Base-by-base conservation (phyloP, 2,888 invertebrate genomes). In the Notodonta dromedarius region DNA sequence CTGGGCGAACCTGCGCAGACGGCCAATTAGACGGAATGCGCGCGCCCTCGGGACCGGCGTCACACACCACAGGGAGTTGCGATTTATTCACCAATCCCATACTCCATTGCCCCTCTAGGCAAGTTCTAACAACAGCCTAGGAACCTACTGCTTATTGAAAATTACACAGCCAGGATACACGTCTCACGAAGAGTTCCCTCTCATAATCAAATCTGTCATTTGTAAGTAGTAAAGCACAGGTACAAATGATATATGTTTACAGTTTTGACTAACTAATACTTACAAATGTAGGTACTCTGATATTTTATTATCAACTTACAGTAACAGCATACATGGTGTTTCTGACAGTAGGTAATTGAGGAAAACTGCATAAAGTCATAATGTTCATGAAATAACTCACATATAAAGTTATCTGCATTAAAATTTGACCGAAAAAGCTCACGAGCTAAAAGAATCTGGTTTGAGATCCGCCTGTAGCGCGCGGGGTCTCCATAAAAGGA, bases 11-110 rank as follows among this genome's bases (percentile, higher is more conserved):
- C 71, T 77, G 84, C 79, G 80, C 87, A 84, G 86, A 84, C 87
- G 77, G 85, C 91, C 92, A 93, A 93, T 93, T 93, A 93, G 91
- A 89, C 81, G 90, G 91, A 91, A 91, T 91, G 90, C 80, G 82
- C 82, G 82, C 35, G 53, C 54, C n/a, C 80, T 85, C 74, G 67
- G 75, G 63, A 67, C 35, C 6, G 35, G 67, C 64, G 63, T 75
- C 78, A 66, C 71, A 71, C 64, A 79, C 70, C 85, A 91, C 90
- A 90, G 90, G 86, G 82, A 82, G 89, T 74, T 84, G 73, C 78
- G 76, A 77, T 79, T 83, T 81, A 76, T 74, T 55, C 57, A 64
- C 56, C 69, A 63, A 60, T 70, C 57, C 61, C 71, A 71, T 67
- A 73, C 70, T 70, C 70, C 74, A 74, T 71, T 65, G 58, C 63